These are phyloP conservation scores for Anthrax anthrax DNA, from an alignment of 2,888 invertebrate genomes.

Conservation along the genomic window DNA sequence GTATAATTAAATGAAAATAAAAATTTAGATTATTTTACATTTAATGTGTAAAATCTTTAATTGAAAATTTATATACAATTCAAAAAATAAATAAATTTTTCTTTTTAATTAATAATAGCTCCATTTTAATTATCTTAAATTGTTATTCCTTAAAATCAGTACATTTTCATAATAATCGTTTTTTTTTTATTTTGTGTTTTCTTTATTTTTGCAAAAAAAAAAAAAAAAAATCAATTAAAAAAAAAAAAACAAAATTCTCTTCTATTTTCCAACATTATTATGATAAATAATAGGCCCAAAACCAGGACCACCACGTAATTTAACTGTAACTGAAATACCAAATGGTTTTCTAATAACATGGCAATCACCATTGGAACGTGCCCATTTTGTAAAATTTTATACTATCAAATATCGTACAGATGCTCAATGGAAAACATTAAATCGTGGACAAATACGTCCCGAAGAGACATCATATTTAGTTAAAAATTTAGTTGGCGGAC, in stretches of 20 bases:
- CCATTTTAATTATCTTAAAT: too few relatives aligned
- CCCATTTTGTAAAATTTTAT: slow-evolving; percentile 73
- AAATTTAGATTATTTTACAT: too few relatives aligned
- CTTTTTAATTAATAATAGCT: too few relatives aligned
- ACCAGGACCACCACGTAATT: slow-evolving; percentile 80
- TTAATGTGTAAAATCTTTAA: too few relatives aligned
- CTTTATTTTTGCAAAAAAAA: too few relatives aligned
- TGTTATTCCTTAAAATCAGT: too few relatives aligned
- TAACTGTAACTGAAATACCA: slow-evolving; percentile 77
- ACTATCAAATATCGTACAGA: slow-evolving; percentile 85
- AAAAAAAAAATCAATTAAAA: too few relatives aligned
- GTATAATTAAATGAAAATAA: too few relatives aligned
- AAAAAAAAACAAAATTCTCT: neutral
- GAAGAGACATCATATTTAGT: slow-evolving; percentile 86
- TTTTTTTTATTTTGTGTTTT: too few relatives aligned
- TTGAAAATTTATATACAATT: too few relatives aligned
- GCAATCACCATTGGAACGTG: slow-evolving; percentile 70
- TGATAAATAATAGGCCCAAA: slow-evolving; percentile 83
- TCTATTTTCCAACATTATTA: neutral
- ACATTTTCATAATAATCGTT: too few relatives aligned
- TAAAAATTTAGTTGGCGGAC: slow-evolving; percentile 80
- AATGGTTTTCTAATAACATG: slow-evolving; percentile 85
- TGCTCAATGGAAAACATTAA: slow-evolving; percentile 76
- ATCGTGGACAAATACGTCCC: slow-evolving; percentile 74
- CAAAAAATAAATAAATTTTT: too few relatives aligned